Evolutionary conservation across 35 echinoderm and acorn worm genomes (phyloP), one percentile per base, ranked within the genome.

Genomic region (Holothuria glaberrima): DNA sequence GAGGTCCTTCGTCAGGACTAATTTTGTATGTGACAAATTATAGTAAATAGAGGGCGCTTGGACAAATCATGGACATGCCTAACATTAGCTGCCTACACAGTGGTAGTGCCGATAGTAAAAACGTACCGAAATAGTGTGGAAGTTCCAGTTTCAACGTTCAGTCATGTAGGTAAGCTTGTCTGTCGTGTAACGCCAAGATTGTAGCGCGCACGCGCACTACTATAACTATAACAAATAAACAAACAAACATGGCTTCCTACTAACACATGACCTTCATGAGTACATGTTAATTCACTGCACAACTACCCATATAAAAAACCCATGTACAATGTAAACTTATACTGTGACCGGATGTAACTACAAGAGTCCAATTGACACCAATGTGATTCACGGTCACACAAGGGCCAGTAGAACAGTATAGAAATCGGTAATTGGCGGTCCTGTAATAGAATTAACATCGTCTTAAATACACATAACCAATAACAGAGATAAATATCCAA

Each of bases 361-460:
- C 3, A 36, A 75, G 6, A 33, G 71, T 75, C 35, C 3, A 9
- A 75, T 30, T 75, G 29, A 75, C 35, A 75, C 71, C 71, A 41
- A 75, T 75, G 71, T 75, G 71, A 25, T 6, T 75, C 71, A 33
- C 71, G 71, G 71, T 75, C 71, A 75, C 71, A 75, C 71, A 30
- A 75, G 9, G 71, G 71, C 71, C 35, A 41, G 35, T 41, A 75
- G 33, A 75, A 16, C 63, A 67, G 63, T 67, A 24, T n/a, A n/a
- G n/a, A 6, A 67, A 24, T 67, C 21, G 16, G 63, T 67, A 30
- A 16, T 67, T 67, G 63, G 63, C 63, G 33, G 71, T 41, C 33
- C 71, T 75, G 71, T 45, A 75, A 75, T 75, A 31, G 22, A 75
- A 45, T 35, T 75, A 31, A 12, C 36, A 75, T 75, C 14, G 36